A percentile compares a stretch with the other conserved stretches of the same genome.
Conservation (phyloP, 35 echinoderm and acorn worm species). For the Heliocidaris tuberculata region DNA sequence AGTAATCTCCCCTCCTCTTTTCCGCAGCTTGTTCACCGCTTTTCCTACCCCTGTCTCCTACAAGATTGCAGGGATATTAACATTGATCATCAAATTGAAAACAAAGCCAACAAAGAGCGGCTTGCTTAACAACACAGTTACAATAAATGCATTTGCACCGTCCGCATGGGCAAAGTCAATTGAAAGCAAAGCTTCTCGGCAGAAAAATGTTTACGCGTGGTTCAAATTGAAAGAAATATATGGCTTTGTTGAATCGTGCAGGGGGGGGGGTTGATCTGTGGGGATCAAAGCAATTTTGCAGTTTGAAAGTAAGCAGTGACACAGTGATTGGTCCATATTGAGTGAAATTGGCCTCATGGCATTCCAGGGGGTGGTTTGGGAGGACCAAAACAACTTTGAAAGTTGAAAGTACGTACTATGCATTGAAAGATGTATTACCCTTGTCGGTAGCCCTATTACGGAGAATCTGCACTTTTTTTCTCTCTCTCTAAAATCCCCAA, state of each 20-base stretch:
- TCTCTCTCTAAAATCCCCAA: too few species aligned
- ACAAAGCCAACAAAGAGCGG: neutral
- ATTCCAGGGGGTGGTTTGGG: too few species aligned
- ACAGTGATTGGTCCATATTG: too few species aligned
- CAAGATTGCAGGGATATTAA: neutral
- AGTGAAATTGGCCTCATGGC: neutral
- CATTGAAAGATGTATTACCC: too few species aligned
- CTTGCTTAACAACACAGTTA: neutral
- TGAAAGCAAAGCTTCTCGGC: neutral
- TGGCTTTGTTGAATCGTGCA: neutral
- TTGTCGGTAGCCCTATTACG: too few species aligned
- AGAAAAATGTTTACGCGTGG: too few species aligned
- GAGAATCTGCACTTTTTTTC: too few species aligned
- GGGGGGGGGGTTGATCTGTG: too few species aligned
- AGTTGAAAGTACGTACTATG: neutral
- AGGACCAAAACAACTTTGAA: too few species aligned
- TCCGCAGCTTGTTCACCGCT: conserved; percentile 62
- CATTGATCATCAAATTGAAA: neutral
- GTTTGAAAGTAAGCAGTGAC: neutral
- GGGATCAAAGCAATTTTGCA: neutral
- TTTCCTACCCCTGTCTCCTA: conserved; percentile 76
- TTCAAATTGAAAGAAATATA: neutral
- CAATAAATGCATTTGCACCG: neutral
- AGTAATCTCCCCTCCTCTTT: conserved; percentile 56
- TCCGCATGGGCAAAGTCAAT: neutral